Percentiles rank a stretch among this genome's conserved stretches.
phyloP scores from a whole-genome alignment of 2,797 vertebrate genomes.

The Xyrichtys novacula region DNA sequence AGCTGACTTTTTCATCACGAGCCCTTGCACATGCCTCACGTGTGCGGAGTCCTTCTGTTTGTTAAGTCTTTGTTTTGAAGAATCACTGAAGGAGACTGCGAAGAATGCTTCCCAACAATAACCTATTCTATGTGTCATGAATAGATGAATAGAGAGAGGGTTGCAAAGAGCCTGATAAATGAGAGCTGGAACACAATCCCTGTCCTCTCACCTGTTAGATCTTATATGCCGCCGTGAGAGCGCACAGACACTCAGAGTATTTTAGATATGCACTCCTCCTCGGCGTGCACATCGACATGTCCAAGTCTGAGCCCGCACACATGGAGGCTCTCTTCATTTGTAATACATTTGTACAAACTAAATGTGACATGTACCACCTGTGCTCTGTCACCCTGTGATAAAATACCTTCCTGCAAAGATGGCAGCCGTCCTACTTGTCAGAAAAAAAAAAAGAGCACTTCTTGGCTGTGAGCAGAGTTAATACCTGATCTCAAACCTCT shows the following conservation, averaged over 20 bases:
- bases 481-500: conserved; percentile 63
- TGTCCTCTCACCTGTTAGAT: not conserved
- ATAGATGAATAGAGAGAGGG: not conserved
- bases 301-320: conserved; percentile 48
- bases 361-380: conserved; percentile 66
- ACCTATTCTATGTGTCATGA: no score
- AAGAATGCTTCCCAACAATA: no score
- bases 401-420: conserved; percentile 58
- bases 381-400: conserved; percentile 69
- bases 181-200: conserved; percentile 3
- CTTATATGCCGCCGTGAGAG: conserved; percentile 8
- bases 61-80: no score
- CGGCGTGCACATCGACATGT: not conserved
- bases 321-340: conserved; percentile 36
- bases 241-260: conserved; percentile 8
- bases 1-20: no score
- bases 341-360: conserved; percentile 53
- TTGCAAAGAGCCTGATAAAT: conserved; percentile 7
- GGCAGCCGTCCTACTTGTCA: conserved; percentile 73
- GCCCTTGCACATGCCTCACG: no score
- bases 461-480: conserved; percentile 58
- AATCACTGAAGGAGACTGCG: no score
- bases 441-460: conserved; percentile 46
- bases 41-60: no score
- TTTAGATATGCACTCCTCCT: conserved; percentile 18